Evolutionary conservation across 2,113 vertebrate species (phyloP).

Genomic region (Dolichotis patagonum): DNA sequence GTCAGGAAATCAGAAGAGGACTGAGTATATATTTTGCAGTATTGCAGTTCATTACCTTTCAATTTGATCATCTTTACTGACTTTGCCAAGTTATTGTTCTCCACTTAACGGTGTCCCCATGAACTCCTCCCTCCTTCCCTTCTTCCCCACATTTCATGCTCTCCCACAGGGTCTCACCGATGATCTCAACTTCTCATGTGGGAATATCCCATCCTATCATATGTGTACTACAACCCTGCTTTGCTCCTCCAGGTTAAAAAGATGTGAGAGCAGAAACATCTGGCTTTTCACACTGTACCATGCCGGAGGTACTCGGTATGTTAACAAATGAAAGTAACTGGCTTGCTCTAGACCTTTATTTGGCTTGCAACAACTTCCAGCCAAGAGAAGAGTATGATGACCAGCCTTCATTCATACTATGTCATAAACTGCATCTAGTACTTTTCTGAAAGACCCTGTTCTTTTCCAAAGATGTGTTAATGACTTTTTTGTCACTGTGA

Average conservation of each 20-base stretch:
- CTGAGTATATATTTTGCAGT: not conserved
- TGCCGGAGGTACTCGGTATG: too few relatives aligned
- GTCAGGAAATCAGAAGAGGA: not conserved
- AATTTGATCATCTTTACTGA: not conserved
- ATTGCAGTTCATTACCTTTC: not conserved
- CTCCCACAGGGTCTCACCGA: fast-evolving
- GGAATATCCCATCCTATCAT: not conserved
- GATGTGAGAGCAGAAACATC: not conserved
- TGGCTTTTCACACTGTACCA: not conserved
- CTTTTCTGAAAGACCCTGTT: not conserved
- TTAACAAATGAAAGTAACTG: not conserved
- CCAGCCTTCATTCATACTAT: not conserved
- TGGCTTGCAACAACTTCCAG: not conserved
- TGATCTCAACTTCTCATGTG: not conserved
- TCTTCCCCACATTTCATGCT: not conserved
- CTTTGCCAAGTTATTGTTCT: not conserved
- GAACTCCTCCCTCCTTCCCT: not conserved
- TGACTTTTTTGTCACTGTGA: not conserved
- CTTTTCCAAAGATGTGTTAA: not conserved
- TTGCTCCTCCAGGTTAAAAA: not conserved
- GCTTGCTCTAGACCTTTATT: not conserved
- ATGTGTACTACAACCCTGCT: not conserved
- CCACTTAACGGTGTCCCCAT: not conserved
- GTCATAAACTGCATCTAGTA: not conserved
- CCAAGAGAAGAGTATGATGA: not conserved